phyloP scores from a whole-genome alignment of 2,797 vertebrate genomes.

The Phalanger gymnotis region DNA sequence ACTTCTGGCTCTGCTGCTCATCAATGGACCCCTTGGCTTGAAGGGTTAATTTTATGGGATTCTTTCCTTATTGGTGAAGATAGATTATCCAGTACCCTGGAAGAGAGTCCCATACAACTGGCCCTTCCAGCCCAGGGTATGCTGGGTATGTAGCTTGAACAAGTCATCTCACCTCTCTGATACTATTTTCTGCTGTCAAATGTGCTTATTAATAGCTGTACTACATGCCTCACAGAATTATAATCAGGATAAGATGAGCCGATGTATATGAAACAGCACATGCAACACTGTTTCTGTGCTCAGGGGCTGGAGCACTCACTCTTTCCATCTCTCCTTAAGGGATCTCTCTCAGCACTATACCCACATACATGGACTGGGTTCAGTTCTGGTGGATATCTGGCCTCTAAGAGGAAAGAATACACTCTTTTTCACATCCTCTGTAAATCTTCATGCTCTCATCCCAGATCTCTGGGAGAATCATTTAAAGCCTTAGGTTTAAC shows the following conservation, averaged over 20 bases:
- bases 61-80: neutral
- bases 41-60: neutral
- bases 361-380: neutral
- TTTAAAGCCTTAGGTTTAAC: too few species aligned
- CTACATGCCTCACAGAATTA: neutral
- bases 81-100: too few species aligned
- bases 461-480: too few species aligned
- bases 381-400: too few species aligned
- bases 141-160: neutral
- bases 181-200: neutral
- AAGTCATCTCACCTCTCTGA: neutral
- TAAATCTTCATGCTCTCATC: too few species aligned
- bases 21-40: neutral
- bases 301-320: neutral
- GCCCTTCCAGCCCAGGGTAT: neutral
- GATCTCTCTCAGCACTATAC: neutral
- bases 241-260: neutral
- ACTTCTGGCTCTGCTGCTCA: neutral
- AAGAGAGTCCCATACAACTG: neutral
- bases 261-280: neutral
- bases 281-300: neutral
- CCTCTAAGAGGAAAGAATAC: too few species aligned
- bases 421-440: too few species aligned
- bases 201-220: neutral
- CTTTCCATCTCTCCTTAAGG: neutral